Evolutionary conservation across 2,888 invertebrate species (phyloP).

Genomic region (Drosophila differens): DNA sequence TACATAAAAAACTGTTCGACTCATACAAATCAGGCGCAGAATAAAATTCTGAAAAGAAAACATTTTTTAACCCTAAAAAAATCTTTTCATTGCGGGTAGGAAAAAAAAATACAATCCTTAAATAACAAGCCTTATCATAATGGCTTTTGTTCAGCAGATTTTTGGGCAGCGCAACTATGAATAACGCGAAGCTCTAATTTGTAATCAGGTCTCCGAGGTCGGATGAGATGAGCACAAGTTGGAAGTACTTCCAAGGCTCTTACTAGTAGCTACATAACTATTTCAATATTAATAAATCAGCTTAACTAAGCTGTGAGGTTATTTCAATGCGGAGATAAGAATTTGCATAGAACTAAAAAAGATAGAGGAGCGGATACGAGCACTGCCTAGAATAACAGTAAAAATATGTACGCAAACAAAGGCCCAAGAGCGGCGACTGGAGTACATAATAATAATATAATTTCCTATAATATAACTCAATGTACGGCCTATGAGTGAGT

Average conservation of each 20-base stretch:
- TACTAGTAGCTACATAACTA: not conserved
- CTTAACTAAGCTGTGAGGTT: conserved; percentile 9
- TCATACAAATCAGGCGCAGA: not conserved
- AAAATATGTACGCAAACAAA: conserved; percentile 63
- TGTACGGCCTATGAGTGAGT: conserved; percentile 32
- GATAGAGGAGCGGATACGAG: conserved; percentile 5
- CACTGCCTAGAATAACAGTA: conserved; percentile 64
- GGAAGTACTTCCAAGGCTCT: not conserved
- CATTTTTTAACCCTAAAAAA: not conserved
- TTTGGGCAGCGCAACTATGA: not conserved
- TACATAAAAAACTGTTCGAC: not conserved
- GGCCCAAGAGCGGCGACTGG: conserved; percentile 42
- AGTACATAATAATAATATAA: conserved; percentile 81
- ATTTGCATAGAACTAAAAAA: conserved; percentile 35
- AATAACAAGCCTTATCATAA: not conserved
- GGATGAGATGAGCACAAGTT: not conserved
- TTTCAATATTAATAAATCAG: not conserved
- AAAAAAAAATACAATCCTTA: not conserved
- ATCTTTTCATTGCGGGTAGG: too few relatives aligned
- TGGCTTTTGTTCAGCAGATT: not conserved
- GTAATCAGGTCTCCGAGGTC: not conserved
- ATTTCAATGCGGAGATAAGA: conserved; percentile 18
- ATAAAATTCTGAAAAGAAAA: not conserved
- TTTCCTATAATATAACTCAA: conserved; percentile 76
- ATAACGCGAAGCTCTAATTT: not conserved